Evolutionary conservation across 2,113 vertebrate genomes (phyloP), one percentile per base, ranked within the genome.

Genomic region (Nycticorax nycticorax): DNA sequence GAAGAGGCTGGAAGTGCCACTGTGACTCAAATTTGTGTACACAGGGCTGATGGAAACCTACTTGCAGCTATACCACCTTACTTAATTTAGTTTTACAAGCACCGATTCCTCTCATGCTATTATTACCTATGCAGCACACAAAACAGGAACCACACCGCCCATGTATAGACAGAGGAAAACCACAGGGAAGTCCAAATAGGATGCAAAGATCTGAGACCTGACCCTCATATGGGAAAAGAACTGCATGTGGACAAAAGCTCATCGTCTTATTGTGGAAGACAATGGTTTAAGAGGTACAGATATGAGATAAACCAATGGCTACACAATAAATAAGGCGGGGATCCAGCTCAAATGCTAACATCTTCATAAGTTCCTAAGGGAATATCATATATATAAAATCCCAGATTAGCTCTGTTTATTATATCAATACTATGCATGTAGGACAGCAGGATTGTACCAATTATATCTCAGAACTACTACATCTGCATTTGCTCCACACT

Each of bases 81-180:
- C n/a, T 91, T 93, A 76, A 69, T 92, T 73, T 80, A 72, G 33
- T 94, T 94, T 96, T 96, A 92, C 75, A 90, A 94, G 67, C 85
- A 22, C 60, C 67, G 78, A 78, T 24, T 95, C 60, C 41, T 94
- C 41, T 84, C 26, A 24, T 47, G 32, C 56, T 63, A 19, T 77
- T 92, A 90, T 68, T 63, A 20, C n/a, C 17, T 57, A 18, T n/a
- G 72, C 37, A 81, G 59, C 37, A 59, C 41, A 84, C 18, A 52
- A 71, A 89, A 62, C 55, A 90, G 57, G 60, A 91, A 78, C 60
- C 12, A 23, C 1, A 0, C 45, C 84, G 62, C 66, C 71, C 79
- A 77, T 69, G 20, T 14, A 45, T 4, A 71, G 30, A 37, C 14
- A 63, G 57, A 91, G 55, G 20, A 79, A 83, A 87, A 47, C 3